These are phyloP conservation scores for Linnaemya tessellans DNA, from an alignment of 2,888 invertebrate genomes.

Conservation along the genomic window DNA sequence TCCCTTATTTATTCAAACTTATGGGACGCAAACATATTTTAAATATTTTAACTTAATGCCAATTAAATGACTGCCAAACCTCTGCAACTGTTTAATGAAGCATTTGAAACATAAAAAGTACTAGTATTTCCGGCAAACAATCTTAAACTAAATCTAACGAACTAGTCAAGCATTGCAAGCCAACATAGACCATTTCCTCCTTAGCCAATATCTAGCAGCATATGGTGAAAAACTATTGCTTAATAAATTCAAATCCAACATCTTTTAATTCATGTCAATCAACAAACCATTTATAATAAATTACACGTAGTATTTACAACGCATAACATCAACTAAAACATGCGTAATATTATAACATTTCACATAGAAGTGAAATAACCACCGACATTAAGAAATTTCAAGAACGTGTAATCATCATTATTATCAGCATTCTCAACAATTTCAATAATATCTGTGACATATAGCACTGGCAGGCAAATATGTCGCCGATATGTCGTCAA, in stretches of 20 bases:
- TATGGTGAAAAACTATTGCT: neutral
- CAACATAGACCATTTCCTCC: too few species aligned
- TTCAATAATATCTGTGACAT: neutral
- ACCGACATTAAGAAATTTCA: constrained; percentile 35
- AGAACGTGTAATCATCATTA: constrained; percentile 46
- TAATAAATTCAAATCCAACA: neutral
- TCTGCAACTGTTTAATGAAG: neutral
- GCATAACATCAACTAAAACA: constrained; percentile 36
- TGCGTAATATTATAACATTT: neutral
- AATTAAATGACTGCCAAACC: neutral
- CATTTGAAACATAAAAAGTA: neutral
- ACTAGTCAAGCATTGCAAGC: neutral
- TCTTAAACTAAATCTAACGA: neutral
- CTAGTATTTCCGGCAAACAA: neutral
- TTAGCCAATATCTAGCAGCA: too few species aligned
- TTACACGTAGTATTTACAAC: constrained; percentile 65
- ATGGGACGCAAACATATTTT: too few species aligned
- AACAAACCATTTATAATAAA: constrained; percentile 65
- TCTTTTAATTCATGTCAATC: constrained; percentile 45
- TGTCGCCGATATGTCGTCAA: constrained; percentile 60
- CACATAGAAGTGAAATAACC: neutral
- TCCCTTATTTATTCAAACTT: too few species aligned
- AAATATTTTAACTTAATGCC: too few species aligned
- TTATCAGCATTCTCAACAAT: constrained; percentile 32
- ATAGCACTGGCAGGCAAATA: constrained; percentile 22